Evolutionary conservation across 1,140 invertebrate genomes (phyloP).

Genomic region (Lepeophtheirus salmonis): DNA sequence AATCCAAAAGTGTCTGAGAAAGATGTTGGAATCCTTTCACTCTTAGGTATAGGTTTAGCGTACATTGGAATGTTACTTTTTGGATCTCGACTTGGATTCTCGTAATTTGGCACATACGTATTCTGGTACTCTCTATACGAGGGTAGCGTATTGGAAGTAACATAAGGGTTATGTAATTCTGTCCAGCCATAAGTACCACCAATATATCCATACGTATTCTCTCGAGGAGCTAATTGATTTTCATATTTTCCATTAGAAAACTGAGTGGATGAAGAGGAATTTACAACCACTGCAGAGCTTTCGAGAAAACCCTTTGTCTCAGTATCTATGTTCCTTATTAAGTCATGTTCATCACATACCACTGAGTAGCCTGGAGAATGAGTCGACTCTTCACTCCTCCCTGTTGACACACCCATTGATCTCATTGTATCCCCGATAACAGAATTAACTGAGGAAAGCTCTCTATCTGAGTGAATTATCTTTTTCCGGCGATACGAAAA

Average conservation of each 20-base stretch:
- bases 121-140: conserved; percentile 6
- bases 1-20: not conserved
- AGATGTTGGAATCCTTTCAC: not conserved
- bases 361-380: conserved; percentile 11
- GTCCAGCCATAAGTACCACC: not conserved
- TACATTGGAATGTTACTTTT: not conserved
- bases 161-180: conserved; percentile 5
- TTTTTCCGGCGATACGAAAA: conserved; percentile 11
- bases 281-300: not conserved
- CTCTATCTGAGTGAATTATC: not conserved
- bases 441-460: not conserved
- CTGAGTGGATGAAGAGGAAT: not conserved
- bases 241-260: not conserved
- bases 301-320: not conserved
- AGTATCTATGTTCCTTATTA: not conserved
- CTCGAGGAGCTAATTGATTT: not conserved
- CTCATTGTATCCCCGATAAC: conserved; percentile 1
- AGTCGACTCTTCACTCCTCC: not conserved
- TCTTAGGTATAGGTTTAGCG: conserved; percentile 7
- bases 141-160: conserved; percentile 1
- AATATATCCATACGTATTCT: not conserved
- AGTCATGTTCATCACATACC: conserved; percentile 3
- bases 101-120: not conserved
- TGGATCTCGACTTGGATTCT: not conserved
- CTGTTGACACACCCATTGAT: conserved; percentile 8